Evolutionary conservation across 2,888 invertebrate genomes (phyloP).

Genomic region (Lissonota sp.): DNA sequence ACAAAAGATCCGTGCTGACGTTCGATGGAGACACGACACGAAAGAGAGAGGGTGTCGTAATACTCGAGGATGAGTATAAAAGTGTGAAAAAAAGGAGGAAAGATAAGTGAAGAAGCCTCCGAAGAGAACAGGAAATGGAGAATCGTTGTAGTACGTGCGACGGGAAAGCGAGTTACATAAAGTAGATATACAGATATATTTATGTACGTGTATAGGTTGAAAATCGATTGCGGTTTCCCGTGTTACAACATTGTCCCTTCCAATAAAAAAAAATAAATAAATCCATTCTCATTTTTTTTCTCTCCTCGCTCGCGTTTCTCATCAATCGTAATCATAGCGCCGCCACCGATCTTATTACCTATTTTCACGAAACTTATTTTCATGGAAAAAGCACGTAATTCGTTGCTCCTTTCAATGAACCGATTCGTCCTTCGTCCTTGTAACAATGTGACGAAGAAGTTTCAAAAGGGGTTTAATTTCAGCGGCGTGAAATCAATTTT

Average conservation of each 20-base stretch:
- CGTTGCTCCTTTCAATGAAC: no score
- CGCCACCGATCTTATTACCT: no score
- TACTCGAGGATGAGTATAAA: slow-evolving; percentile 2
- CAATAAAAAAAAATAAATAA: no score
- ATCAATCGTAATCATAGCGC: background rate
- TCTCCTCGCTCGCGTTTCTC: slow-evolving; percentile 16
- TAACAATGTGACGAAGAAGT: no score
- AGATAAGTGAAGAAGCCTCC: no score
- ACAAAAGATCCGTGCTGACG: slow-evolving; percentile 1
- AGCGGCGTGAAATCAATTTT: slow-evolving; percentile 42
- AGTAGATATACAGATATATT: no score
- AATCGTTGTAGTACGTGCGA: background rate
- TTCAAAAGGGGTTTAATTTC: background rate
- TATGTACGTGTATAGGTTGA: no score
- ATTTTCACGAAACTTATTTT: no score
- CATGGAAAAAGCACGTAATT: no score
- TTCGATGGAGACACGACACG: slow-evolving; percentile 16
- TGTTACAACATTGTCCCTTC: no score
- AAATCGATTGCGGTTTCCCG: no score
- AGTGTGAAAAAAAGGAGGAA: background rate
- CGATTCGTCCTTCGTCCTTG: background rate
- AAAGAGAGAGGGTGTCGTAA: slow-evolving; percentile 14
- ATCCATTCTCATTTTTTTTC: background rate
- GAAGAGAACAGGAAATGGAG: background rate
- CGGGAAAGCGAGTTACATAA: no score